A percentile compares a stretch with the other conserved stretches of the same genome.
Conservation (phyloP, 2,797 vertebrate genomes). For the Poecilia velifera region DNA sequence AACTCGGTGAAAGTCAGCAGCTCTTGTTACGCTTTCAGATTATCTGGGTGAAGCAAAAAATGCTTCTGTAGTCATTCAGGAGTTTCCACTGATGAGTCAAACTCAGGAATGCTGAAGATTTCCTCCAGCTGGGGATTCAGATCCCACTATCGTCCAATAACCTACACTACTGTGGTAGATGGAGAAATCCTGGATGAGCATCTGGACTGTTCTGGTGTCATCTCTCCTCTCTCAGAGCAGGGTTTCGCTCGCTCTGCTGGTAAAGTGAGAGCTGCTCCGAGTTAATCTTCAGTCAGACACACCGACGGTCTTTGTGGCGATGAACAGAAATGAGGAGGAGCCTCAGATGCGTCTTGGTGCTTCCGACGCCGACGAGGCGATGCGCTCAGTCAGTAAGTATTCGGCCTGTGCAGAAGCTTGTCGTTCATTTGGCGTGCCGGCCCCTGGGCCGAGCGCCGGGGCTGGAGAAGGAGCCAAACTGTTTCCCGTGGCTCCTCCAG, state of each 20-base stretch:
- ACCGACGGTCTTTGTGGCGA: background rate
- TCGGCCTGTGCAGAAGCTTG: background rate
- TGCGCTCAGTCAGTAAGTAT: background rate
- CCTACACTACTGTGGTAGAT: background rate
- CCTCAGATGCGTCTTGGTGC: background rate
- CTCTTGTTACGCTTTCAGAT: slow-evolving; percentile 2
- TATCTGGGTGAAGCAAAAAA: background rate
- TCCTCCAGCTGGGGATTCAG: background rate
- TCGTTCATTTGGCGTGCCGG: slow-evolving; percentile 61
- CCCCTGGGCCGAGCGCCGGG: slow-evolving; percentile 51
- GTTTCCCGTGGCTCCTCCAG: slow-evolving; percentile 63
- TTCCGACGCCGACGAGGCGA: slow-evolving; percentile 2
- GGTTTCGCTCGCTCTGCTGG: background rate
- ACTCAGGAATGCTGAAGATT: background rate
- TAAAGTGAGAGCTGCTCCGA: slow-evolving; percentile 10
- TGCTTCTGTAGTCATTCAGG: background rate
- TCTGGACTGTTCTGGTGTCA: background rate
- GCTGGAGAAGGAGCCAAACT: slow-evolving; percentile 56
- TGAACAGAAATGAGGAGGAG: background rate
- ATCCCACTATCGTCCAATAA: background rate
- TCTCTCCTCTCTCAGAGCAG: background rate
- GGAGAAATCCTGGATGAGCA: background rate
- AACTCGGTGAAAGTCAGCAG: background rate
- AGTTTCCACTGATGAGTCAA: background rate
- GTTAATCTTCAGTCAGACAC: slow-evolving; percentile 14